Base-by-base conservation (phyloP, 2,113 vertebrate genomes). In the Coptodon bakossiorum region DNA sequence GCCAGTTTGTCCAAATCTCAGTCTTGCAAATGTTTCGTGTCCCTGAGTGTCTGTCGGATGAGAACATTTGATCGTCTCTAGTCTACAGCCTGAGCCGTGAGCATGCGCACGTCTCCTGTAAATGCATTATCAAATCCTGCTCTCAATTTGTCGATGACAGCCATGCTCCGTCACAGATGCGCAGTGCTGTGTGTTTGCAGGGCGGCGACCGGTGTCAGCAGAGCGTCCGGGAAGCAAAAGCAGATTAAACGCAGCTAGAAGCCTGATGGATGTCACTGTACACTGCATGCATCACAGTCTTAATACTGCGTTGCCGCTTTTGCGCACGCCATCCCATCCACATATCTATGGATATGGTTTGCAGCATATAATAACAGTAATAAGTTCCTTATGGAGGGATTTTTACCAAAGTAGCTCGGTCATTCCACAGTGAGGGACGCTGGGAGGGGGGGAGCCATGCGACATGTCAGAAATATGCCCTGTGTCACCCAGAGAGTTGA, bases 331-430 rank as follows among this genome's bases (percentile, higher is more conserved):
- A 86, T 85, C 83, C 85, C 54, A 17, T 84, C 86, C 86, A 6
- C 52, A 80, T 85, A 87, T 76, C 22, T 80, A 80, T 45, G 14
- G 85, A 85, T 83, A 76, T 86, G 86, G 84, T 91, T 93, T 93
- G 88, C 87, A 89, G 89, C 80, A 86, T 93, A 82, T 91, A 91
- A 93, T 93, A 90, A 87, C 57, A 9, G 81, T 92, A 94, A 94
- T 89, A 50, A 80, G 78, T 90, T 91, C 94, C 92, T 83, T 34
- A 80, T 93, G 93, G 19, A 59, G 63, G 48, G 66, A 82, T 86
- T 45, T 36, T 71, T 71, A 36, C 45, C 45, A 45, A 88, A 82
- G 85, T 48, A 17, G 40, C 83, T 53, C 5, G 19, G 54, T 54
- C 80, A 24, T 82, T 61, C 22, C n/a, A 22, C 76, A 38, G 79